Evolutionary conservation across 1,140 invertebrate species (phyloP), one percentile per base, ranked within the genome.

Genomic region (Achroia grisella): DNA sequence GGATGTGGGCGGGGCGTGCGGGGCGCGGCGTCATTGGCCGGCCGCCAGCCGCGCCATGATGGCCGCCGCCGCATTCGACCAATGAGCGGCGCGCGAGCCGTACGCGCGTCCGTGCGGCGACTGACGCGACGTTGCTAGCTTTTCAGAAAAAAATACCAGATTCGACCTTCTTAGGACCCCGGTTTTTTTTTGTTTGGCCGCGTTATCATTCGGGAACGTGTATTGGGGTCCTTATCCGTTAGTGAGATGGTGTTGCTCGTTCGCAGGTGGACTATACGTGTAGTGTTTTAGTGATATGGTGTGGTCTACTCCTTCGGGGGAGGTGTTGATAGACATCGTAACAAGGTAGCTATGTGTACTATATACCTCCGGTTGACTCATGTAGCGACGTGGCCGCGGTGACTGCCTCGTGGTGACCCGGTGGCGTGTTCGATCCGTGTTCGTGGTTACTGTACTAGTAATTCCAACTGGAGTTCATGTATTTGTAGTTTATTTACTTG

Each of bases 101-200:
- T 77, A 83, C 79, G 79, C 79, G 71, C 77, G 79, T 79, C 73
- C 79, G 75, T 70, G 63, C 68, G 71, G 60, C 71, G 49, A 68
- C 58, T 56, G 63, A 62, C 50, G 77, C 79, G 77, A 78, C 75
- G 79, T 83, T 83, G 77, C 79, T 71, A 83, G 71, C 77, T 81
- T 64, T 63, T 56, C 62, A 68, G 62, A 73, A 83, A 81, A 81
- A 83, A 84, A 78, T 73, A 81, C 73, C 73, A 78, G 72, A 80
- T 80, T 82, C 77, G 77, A 81, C 77, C 79, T 81, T 83, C 77
- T 81, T 81, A 73, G 79, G 79, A 81, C 70, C 75, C 77, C 67
- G 61, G 75, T 84, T 84, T 80, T 23, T 80, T 84, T 81, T 81
- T 81, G 74, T 80, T 83, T 78, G 64, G 69, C 68, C 70, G 71